These are phyloP conservation scores for Drosophila leonis DNA, from an alignment of 2,888 invertebrate genomes.

Conservation along the genomic window DNA sequence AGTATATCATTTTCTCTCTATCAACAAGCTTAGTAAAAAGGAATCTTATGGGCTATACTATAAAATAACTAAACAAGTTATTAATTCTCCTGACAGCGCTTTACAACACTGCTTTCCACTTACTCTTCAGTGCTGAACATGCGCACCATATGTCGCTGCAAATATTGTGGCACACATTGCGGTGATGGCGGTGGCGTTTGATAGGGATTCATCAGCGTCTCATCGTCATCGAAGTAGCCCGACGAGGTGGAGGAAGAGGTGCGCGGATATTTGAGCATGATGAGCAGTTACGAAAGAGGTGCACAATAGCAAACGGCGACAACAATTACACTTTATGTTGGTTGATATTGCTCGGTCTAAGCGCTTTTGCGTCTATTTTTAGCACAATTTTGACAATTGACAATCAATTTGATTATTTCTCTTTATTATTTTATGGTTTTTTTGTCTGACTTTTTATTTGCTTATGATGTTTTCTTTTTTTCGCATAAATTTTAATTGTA, in stretches of 20 bases:
- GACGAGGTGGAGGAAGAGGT: conserved; percentile 82
- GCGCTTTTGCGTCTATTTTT: conserved; percentile 42
- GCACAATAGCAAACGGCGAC: conserved; percentile 17
- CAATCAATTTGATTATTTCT: conserved; percentile 18
- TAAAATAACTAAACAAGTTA: not conserved
- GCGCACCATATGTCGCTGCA: conserved; percentile 83
- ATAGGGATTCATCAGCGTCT: conserved; percentile 79
- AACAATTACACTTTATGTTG: conserved; percentile 5
- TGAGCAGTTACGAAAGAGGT: conserved; percentile 14
- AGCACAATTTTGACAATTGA: conserved; percentile 39
- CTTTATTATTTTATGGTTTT: not conserved
- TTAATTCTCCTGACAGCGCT: not conserved
- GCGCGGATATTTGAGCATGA: conserved; percentile 81
- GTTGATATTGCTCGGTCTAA: not conserved
- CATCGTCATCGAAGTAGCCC: conserved; percentile 82
- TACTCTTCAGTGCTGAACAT: conserved; percentile 85
- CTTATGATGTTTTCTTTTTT: conserved; percentile 24
- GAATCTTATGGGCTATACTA: not conserved
- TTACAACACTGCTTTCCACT: conserved; percentile 55
- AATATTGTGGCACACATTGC: conserved; percentile 70
- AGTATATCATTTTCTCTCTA: too few species aligned
- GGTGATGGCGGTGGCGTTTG: conserved; percentile 82
- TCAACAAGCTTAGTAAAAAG: not conserved
- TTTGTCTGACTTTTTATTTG: conserved; percentile 1
- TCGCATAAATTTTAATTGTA: conserved; percentile 24